These are phyloP conservation scores for Melanotaenia boesemani DNA, from an alignment of 2,797 vertebrate species.

Conservation along the genomic window DNA sequence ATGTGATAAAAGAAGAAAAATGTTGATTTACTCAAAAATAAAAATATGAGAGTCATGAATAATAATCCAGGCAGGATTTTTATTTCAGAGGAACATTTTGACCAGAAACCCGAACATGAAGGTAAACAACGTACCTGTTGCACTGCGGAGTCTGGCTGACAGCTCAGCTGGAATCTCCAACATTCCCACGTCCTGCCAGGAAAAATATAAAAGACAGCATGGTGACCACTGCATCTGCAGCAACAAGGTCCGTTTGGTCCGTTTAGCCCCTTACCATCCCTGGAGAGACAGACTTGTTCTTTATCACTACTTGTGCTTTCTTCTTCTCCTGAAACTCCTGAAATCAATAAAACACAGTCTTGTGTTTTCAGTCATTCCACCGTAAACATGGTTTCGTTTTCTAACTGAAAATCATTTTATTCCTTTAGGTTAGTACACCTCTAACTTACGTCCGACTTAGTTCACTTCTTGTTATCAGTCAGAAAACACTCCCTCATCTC, in stretches of 20 bases:
- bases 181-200: conserved; percentile 87
- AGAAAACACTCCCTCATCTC: conserved; percentile 22
- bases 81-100: too few species aligned
- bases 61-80: too few species aligned
- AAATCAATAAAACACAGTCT: conserved; percentile 24
- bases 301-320: conserved; percentile 55
- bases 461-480: neutral
- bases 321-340: conserved; percentile 74
- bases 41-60: too few species aligned
- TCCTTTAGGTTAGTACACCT: neutral
- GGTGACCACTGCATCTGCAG: too few species aligned
- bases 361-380: neutral
- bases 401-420: too few species aligned
- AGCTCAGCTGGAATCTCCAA: conserved; percentile 96
- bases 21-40: too few species aligned
- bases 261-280: conserved; percentile 78
- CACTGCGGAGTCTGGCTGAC: conserved; percentile 83
- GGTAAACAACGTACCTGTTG: conserved; percentile 79
- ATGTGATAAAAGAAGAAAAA: too few species aligned
- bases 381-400: neutral
- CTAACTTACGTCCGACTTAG: neutral
- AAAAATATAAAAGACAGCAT: too few species aligned
- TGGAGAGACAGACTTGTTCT: conserved; percentile 49
- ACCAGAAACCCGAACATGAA: too few species aligned
- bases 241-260: neutral